A percentile compares a stretch with the other conserved stretches of the same genome.
These are phyloP conservation scores for Lichenostomus cassidix DNA, from an alignment of 2,113 vertebrate genomes.

Conservation along the genomic window DNA sequence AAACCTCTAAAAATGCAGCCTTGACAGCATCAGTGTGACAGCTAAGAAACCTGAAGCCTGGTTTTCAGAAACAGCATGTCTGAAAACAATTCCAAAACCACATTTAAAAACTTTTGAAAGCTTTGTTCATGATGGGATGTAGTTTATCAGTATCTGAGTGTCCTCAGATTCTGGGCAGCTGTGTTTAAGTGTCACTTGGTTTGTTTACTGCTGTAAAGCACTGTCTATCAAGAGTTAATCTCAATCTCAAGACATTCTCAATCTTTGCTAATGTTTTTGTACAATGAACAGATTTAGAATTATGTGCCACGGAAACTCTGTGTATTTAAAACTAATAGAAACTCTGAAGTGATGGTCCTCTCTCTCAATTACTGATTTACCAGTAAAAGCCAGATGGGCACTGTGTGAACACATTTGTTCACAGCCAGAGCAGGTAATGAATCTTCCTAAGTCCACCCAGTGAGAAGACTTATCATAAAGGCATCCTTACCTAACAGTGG, in stretches of 20 bases:
- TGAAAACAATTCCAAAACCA: neutral
- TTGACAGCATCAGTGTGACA: neutral
- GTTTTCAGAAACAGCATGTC: neutral
- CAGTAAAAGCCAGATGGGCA: neutral
- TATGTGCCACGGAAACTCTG: neutral
- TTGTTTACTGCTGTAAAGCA: neutral
- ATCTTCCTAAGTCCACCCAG: neutral
- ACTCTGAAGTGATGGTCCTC: neutral
- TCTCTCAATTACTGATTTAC: neutral
- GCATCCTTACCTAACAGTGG: neutral
- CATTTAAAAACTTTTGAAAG: neutral
- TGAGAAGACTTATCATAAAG: neutral
- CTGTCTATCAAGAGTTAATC: neutral
- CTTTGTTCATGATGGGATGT: rapidly evolving
- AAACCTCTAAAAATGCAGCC: neutral
- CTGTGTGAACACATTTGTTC: neutral
- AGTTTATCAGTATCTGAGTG: neutral
- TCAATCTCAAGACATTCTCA: neutral
- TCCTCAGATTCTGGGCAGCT: neutral
- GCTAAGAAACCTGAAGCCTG: neutral
- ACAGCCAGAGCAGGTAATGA: neutral
- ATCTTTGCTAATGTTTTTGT: neutral
- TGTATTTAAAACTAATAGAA: neutral
- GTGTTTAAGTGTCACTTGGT: neutral
- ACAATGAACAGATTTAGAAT: neutral